Conservation (phyloP, 2,113 vertebrate species). For the Xenopus borealis region DNA sequence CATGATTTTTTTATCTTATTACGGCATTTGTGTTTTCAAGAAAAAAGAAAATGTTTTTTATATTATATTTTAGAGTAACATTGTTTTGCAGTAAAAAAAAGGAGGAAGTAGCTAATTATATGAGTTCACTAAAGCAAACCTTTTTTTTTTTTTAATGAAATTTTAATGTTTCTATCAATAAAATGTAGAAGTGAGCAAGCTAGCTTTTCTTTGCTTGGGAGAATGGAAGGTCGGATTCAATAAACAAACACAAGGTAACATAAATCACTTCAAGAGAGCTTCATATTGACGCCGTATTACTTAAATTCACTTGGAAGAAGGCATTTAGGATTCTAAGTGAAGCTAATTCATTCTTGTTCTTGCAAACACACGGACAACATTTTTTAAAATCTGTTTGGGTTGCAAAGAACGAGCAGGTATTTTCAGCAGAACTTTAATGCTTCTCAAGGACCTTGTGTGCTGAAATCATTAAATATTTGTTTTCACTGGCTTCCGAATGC, state of each 20-base stretch:
- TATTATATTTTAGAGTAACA: slow-evolving; percentile 60
- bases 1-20: slow-evolving; percentile 63
- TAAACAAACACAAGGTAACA: slow-evolving; percentile 78
- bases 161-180: slow-evolving; percentile 89
- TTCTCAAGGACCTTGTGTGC: slow-evolving; percentile 81
- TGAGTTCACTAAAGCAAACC: slow-evolving; percentile 74
- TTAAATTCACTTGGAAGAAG: slow-evolving; percentile 73
- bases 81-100: slow-evolving; percentile 47
- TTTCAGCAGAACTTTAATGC: slow-evolving; percentile 59
- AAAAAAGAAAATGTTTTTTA: slow-evolving; percentile 46
- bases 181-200: slow-evolving; percentile 73
- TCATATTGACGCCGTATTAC: slow-evolving; percentile 73
- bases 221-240: slow-evolving; percentile 89
- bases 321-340: slow-evolving; percentile 61
- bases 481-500: slow-evolving; percentile 73
- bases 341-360: slow-evolving; percentile 59
- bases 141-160: slow-evolving; percentile 73
- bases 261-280: slow-evolving; percentile 82
- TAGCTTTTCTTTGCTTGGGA: slow-evolving; percentile 76
- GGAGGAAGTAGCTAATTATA: slow-evolving; percentile 67
- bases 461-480: slow-evolving; percentile 83
- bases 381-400: slow-evolving; percentile 55
- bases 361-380: slow-evolving; percentile 26
- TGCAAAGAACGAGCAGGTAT: slow-evolving; percentile 50
- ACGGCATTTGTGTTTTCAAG: slow-evolving; percentile 55